Conservation (phyloP, 2,888 invertebrate species). For the Aphidoletes aphidimyza region DNA sequence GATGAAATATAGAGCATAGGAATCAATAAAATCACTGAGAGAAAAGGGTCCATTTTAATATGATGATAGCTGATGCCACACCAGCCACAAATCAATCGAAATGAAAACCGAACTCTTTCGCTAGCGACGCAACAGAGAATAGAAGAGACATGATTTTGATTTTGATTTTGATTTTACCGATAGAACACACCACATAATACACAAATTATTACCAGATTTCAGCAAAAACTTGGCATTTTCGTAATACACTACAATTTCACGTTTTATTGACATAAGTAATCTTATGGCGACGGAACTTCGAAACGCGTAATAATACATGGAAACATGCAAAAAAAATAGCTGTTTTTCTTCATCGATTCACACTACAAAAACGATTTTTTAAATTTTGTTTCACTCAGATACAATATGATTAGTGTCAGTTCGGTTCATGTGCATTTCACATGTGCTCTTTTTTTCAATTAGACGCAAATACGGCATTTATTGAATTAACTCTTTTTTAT, state of each 20-base stretch:
- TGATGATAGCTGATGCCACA: not conserved
- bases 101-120: not conserved
- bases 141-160: not conserved
- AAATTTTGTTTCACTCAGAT: not conserved
- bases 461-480: not conserved
- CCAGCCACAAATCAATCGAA: not conserved
- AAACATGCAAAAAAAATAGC: not conserved
- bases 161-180: not conserved
- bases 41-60: not conserved
- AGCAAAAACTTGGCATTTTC: no score
- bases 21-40: conserved; percentile 13
- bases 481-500: not conserved
- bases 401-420: not conserved
- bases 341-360: not conserved
- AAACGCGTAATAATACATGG: not conserved
- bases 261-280: not conserved
- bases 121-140: not conserved
- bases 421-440: not conserved
- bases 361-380: not conserved
- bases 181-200: not conserved
- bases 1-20: conserved; percentile 26
- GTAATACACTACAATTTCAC: no score
- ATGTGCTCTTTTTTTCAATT: not conserved
- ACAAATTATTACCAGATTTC: not conserved
- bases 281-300: not conserved